These are phyloP conservation scores for Chaetodon trifascialis DNA, from an alignment of 2,113 vertebrate species.

Conservation along the genomic window DNA sequence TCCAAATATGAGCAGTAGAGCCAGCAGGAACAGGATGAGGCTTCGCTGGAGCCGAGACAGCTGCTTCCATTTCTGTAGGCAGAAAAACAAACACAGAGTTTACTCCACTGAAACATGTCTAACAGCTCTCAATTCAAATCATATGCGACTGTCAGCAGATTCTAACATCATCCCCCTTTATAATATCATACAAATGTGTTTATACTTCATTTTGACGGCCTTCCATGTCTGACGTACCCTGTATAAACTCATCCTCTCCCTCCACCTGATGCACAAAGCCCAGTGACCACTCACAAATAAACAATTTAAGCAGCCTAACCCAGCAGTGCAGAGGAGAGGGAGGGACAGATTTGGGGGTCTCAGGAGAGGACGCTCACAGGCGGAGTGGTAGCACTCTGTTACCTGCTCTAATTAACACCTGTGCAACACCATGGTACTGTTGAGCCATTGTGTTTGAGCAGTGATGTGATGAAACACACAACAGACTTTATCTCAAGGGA, in stretches of 20 bases:
- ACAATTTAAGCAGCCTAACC: slow-evolving; percentile 10
- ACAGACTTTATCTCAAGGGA: slow-evolving; percentile 24
- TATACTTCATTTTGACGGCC: neutral
- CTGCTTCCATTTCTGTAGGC: slow-evolving; percentile 95
- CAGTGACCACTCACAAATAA: slow-evolving; percentile 13
- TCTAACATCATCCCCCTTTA: neutral
- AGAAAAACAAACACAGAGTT: slow-evolving; percentile 46
- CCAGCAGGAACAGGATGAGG: slow-evolving; percentile 88
- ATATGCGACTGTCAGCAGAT: neutral
- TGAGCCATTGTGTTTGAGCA: slow-evolving; percentile 46
- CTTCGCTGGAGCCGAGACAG: slow-evolving; percentile 94
- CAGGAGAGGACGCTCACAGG: slow-evolving; percentile 21
- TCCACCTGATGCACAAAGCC: slow-evolving; percentile 9
- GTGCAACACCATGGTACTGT: slow-evolving; percentile 61
- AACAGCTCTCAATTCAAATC: slow-evolving; percentile 24
- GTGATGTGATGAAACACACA: slow-evolving; percentile 15
- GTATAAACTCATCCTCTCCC: slow-evolving; percentile 41
- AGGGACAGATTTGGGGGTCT: slow-evolving; percentile 18
- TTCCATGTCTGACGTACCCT: slow-evolving; percentile 11
- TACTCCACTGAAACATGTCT: neutral
- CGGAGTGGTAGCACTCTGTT: slow-evolving; percentile 15
- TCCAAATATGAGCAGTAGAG: slow-evolving; percentile 86
- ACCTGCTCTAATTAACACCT: slow-evolving; percentile 70
- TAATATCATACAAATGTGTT: slow-evolving; percentile 13
- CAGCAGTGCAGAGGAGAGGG: slow-evolving; percentile 21